phyloP scores from a whole-genome alignment of 2,888 invertebrate species.

The Drosophila nr. perissopoda region DNA sequence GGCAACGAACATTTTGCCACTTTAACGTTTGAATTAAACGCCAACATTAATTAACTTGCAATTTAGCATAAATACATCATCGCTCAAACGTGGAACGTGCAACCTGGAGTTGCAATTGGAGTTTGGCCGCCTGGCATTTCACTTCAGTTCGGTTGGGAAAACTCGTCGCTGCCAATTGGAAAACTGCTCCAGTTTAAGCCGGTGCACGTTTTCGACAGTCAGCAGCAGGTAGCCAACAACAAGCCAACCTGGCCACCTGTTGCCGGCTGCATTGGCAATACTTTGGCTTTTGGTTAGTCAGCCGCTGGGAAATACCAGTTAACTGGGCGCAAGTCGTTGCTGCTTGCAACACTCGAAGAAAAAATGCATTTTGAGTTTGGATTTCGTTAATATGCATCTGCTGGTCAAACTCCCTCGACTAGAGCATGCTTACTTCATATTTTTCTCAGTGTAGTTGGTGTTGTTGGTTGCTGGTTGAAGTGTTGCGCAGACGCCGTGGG shows the following conservation, averaged over 20 bases:
- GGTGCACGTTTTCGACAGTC: constrained; percentile 77
- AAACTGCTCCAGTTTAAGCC: constrained; percentile 81
- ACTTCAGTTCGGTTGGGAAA: constrained; percentile 70
- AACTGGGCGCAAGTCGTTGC: constrained; percentile 43
- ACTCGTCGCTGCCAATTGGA: constrained; percentile 72
- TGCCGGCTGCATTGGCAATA: constrained; percentile 34
- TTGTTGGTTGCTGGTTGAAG: constrained; percentile 40
- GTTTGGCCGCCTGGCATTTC: constrained; percentile 47
- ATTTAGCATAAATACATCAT: constrained; percentile 81
- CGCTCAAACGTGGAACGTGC: constrained; percentile 61
- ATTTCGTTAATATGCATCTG: neutral
- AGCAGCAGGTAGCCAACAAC: constrained; percentile 26
- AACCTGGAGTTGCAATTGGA: constrained; percentile 14
- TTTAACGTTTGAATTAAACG: constrained; percentile 77
- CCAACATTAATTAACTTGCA: constrained; percentile 81
- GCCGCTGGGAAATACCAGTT: constrained; percentile 79
- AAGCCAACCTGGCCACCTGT: constrained; percentile 50
- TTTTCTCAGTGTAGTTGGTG: neutral
- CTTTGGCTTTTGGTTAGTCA: constrained; percentile 65
- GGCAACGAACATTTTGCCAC: constrained; percentile 70
- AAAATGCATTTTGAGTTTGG: neutral
- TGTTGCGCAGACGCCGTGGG: constrained; percentile 79
- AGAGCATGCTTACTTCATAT: neutral
- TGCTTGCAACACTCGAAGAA: constrained; percentile 11
- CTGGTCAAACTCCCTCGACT: neutral